Percentiles rank a stretch among this genome's conserved stretches.
These are phyloP conservation scores for Sula dactylatra DNA, from an alignment of 2,113 vertebrate species.

Conservation along the genomic window DNA sequence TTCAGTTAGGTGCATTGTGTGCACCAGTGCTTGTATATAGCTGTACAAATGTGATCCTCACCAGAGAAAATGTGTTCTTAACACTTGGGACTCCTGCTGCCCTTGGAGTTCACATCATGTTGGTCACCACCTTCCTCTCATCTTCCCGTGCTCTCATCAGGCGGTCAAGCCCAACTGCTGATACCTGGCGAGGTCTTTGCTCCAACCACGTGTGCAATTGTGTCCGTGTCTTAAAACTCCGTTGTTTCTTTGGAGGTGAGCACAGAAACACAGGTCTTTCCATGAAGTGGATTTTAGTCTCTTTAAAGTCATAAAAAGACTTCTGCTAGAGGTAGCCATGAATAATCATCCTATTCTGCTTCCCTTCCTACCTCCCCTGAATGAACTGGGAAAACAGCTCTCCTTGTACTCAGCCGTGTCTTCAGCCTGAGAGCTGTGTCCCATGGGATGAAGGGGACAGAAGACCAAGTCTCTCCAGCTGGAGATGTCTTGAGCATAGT, in stretches of 20 bases:
- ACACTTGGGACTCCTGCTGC: background rate
- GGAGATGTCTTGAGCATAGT: background rate
- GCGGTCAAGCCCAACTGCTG: background rate
- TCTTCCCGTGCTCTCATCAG: fast-evolving
- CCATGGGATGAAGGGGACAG: background rate
- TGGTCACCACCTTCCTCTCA: background rate
- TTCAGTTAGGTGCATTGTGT: background rate
- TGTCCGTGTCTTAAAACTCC: fast-evolving
- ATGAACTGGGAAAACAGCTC: background rate
- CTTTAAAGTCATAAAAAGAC: background rate
- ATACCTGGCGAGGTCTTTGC: background rate
- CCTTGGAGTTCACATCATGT: background rate
- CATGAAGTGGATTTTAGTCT: background rate
- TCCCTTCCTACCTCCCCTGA: background rate
- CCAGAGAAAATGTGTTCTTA: background rate
- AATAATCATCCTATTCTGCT: background rate
- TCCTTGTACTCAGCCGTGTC: background rate
- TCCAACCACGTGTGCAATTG: fast-evolving
- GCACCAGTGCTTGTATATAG: background rate
- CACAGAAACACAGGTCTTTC: background rate
- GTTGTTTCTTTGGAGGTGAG: background rate
- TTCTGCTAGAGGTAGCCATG: background rate
- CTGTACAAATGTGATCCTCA: background rate
- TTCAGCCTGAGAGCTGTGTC: background rate
- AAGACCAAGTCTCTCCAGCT: background rate